Evolutionary conservation across 2,888 invertebrate genomes (phyloP).

Genomic region (Tinea pellionella): DNA sequence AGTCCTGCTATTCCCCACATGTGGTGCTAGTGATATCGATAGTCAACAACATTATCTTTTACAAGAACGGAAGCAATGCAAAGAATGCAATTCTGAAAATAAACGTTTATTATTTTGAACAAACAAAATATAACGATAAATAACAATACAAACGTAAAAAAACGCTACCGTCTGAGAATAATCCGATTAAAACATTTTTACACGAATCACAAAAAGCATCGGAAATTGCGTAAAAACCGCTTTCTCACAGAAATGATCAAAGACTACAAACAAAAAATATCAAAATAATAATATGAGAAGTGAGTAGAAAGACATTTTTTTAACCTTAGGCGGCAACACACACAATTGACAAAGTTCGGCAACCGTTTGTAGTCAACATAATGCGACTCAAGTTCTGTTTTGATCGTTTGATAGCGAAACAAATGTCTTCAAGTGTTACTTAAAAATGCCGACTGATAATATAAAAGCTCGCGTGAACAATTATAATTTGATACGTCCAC

Average conservation of each 20-base stretch:
- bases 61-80: no score
- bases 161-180: neutral
- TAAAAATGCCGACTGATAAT: slow-evolving; percentile 39
- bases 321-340: slow-evolving; percentile 30
- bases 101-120: no score
- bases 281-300: neutral
- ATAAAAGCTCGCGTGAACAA: slow-evolving; percentile 28
- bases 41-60: no score
- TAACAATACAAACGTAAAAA: neutral
- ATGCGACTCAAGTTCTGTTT: slow-evolving; percentile 39
- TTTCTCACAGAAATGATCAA: slow-evolving; percentile 26
- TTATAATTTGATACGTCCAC: slow-evolving; percentile 32
- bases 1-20: neutral
- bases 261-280: slow-evolving; percentile 19
- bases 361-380: slow-evolving; percentile 34
- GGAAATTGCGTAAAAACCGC: slow-evolving; percentile 30
- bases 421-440: slow-evolving; percentile 36
- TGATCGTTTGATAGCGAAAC: slow-evolving; percentile 55
- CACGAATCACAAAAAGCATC: neutral
- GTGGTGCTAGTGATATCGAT: neutral
- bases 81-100: no score
- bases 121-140: no score
- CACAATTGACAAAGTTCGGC: slow-evolving; percentile 51
- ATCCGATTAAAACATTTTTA: slow-evolving; percentile 15
- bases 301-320: slow-evolving; percentile 24